Percentiles rank a stretch among this genome's conserved stretches.
Evolutionary conservation across 2,888 invertebrate species (phyloP).

Genomic region (Acrocera orbiculus): DNA sequence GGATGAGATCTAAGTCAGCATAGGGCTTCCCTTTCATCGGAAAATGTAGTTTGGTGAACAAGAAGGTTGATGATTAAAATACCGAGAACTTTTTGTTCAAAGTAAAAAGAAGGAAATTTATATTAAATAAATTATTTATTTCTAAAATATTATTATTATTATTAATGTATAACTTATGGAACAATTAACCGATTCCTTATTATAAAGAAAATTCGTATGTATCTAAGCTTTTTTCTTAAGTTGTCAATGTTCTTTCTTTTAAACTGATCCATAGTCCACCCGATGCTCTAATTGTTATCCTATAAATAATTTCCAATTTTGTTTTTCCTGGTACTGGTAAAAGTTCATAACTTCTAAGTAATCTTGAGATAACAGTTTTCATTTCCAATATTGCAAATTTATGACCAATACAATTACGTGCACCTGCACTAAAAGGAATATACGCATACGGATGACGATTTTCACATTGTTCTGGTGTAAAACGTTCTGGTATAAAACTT

Average conservation of each 20-base stretch:
- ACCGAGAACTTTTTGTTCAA: too few species aligned
- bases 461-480: conserved; percentile 33
- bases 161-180: too few species aligned
- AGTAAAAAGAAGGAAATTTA: too few species aligned
- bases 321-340: conserved; percentile 34
- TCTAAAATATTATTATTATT: too few species aligned
- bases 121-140: too few species aligned
- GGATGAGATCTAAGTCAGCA: too few species aligned
- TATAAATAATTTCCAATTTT: conserved; percentile 33
- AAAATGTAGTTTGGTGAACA: too few species aligned
- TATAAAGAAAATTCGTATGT: too few species aligned
- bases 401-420: conserved; percentile 38
- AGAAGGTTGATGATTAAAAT: too few species aligned
- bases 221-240: too few species aligned
- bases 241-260: conserved; percentile 24
- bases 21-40: too few species aligned
- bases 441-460: conserved; percentile 38
- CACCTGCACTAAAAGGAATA: conserved; percentile 41
- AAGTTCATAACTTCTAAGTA: conserved; percentile 35
- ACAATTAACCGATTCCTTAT: too few species aligned
- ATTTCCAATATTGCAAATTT: conserved; percentile 42
- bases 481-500: conserved; percentile 38
- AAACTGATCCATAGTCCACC: conserved; percentile 40
- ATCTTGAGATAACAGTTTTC: conserved; percentile 37
- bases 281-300: conserved; percentile 38